Evolutionary conservation across 2,888 invertebrate genomes (phyloP).

Genomic region (Aromia moschata): DNA sequence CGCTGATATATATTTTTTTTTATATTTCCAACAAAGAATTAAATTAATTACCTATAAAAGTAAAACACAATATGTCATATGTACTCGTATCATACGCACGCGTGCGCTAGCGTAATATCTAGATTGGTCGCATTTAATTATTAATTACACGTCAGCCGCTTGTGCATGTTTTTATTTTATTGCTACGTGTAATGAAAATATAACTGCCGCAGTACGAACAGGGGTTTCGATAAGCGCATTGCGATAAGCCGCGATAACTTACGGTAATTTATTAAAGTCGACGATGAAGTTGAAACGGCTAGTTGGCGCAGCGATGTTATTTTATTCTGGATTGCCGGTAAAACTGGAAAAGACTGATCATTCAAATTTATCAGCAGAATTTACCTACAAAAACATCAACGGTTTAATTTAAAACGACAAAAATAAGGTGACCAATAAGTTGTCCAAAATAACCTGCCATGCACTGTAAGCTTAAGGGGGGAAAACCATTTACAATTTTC

Average conservation of each 20-base stretch:
- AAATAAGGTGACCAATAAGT: no score
- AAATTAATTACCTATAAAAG: constrained; percentile 40
- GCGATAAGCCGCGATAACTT: constrained; percentile 12
- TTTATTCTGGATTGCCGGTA: no score
- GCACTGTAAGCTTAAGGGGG: no score
- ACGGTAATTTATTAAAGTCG: constrained; percentile 6
- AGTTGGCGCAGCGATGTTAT: no score
- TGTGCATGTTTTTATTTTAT: constrained; percentile 42
- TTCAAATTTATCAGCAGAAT: no score
- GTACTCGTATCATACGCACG: no score
- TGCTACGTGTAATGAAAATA: constrained; percentile 36
- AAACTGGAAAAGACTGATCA: no score
- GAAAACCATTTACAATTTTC: no score
- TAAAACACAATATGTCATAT: no score
- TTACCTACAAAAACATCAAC: no score
- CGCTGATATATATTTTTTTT: constrained; percentile 27
- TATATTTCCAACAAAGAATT: constrained; percentile 40
- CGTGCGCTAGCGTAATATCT: constrained; percentile 41
- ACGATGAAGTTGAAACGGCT: background rate
- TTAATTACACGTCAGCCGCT: constrained; percentile 43
- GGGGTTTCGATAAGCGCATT: constrained; percentile 2
- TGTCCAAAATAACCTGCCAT: no score
- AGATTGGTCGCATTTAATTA: constrained; percentile 40
- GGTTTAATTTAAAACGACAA: no score
- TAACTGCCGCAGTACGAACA: constrained; percentile 20